These are phyloP conservation scores for Drosophila tristis DNA, from an alignment of 1,140 invertebrate genomes.

Conservation along the genomic window DNA sequence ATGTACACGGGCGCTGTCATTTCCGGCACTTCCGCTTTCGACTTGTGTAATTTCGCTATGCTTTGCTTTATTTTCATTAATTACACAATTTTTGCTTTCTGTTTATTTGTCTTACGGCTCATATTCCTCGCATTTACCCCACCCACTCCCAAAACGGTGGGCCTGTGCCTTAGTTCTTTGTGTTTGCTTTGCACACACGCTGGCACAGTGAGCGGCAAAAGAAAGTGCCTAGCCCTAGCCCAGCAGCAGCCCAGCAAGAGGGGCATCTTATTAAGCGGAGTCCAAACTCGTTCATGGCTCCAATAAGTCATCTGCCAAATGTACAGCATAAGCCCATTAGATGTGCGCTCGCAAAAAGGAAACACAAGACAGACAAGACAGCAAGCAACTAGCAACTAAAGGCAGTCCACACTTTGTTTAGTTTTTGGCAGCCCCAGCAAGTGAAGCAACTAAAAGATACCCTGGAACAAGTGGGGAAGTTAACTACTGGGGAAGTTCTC, in stretches of 20 bases:
- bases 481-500: no score
- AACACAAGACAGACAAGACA: constrained; percentile 2
- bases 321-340: constrained; percentile 77
- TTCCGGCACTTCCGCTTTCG: constrained; percentile 76
- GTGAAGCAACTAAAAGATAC: constrained; percentile 17
- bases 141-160: not conserved
- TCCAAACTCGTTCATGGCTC: constrained; percentile 53
- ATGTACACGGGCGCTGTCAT: constrained; percentile 32
- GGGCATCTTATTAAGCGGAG: constrained; percentile 41
- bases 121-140: constrained; percentile 30
- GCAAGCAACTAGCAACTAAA: constrained; percentile 20
- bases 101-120: constrained; percentile 69
- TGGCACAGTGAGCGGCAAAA: constrained; percentile 70
- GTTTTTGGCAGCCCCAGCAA: constrained; percentile 16
- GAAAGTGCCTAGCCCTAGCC: constrained; percentile 51
- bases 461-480: not conserved
- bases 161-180: constrained; percentile 28
- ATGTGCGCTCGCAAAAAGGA: constrained; percentile 56
- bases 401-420: constrained; percentile 17
- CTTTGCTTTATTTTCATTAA: constrained; percentile 57
- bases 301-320: constrained; percentile 66
- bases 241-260: constrained; percentile 14
- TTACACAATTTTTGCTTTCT: constrained; percentile 60
- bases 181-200: constrained; percentile 24
- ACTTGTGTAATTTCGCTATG: constrained; percentile 68